These are phyloP conservation scores for Trypoxylus dichotomus DNA, from an alignment of 1,140 invertebrate genomes.

Conservation along the genomic window DNA sequence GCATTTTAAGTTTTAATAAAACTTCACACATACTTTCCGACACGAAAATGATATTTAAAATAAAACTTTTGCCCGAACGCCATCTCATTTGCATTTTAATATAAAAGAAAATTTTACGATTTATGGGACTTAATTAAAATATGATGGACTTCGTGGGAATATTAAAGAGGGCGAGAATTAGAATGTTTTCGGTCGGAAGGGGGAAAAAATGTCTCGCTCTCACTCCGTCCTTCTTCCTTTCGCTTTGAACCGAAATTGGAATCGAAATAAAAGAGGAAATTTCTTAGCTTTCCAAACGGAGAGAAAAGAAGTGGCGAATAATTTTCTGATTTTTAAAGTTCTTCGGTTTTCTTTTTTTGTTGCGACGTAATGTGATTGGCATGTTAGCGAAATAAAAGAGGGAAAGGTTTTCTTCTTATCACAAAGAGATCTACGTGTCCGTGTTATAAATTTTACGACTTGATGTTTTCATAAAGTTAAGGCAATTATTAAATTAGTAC, in stretches of 20 bases:
- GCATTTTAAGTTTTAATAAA: conserved; percentile 4
- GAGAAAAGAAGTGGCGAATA: neutral
- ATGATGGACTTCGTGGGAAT: neutral
- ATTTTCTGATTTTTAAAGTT: neutral
- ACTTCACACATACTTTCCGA: conserved; percentile 6
- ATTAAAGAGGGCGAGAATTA: neutral
- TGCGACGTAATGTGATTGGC: neutral
- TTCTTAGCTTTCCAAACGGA: neutral
- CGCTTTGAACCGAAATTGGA: neutral
- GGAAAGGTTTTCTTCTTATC: neutral
- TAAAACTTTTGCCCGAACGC: neutral
- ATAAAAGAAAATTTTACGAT: conserved; percentile 4
- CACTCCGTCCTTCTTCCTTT: neutral
- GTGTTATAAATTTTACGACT: too few relatives aligned
- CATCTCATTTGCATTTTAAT: neutral
- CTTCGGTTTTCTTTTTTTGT: neutral
- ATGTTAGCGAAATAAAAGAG: neutral
- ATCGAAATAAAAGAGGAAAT: neutral
- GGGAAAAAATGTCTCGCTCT: neutral
- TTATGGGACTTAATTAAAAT: conserved; percentile 4
- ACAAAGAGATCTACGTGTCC: too few relatives aligned
- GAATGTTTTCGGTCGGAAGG: neutral
- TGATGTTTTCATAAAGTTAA: too few relatives aligned
- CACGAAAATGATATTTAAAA: conserved; percentile 1
- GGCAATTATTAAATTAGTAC: neutral